phyloP scores from a whole-genome alignment of 2,113 vertebrate genomes.

The Cynoglossus semilaevis region DNA sequence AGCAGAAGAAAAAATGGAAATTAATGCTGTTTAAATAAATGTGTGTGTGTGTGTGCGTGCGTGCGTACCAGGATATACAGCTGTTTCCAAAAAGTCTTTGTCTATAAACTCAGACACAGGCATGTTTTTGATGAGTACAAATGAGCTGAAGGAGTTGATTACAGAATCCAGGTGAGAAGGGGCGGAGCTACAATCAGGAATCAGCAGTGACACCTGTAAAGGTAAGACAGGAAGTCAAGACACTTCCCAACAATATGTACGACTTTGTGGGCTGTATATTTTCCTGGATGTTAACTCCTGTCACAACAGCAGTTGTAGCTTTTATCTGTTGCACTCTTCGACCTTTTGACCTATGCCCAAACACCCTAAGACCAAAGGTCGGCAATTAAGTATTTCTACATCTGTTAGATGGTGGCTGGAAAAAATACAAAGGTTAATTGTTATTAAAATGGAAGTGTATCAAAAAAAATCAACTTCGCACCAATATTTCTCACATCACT shows the following conservation, averaged over 20 bases:
- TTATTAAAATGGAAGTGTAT: no score
- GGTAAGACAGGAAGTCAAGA: conserved; percentile 6
- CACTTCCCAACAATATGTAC: neutral
- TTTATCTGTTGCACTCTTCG: no score
- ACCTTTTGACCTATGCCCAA: no score
- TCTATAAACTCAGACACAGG: conserved; percentile 77
- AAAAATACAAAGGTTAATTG: no score
- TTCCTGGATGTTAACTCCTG: no score
- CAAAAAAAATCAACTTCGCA: no score
- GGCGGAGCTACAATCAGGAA: conserved; percentile 83
- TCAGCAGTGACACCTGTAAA: conserved; percentile 84
- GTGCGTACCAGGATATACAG: conserved; percentile 80
- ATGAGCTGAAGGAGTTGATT: conserved; percentile 74
- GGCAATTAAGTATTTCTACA: no score
- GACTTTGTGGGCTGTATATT: no score
- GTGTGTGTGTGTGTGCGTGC: neutral
- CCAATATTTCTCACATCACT: no score
- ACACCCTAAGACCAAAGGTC: no score
- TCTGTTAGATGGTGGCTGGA: no score
- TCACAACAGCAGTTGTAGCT: no score
- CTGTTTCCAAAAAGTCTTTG: conserved; percentile 76
- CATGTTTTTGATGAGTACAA: conserved; percentile 83
- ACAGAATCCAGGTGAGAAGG: conserved; percentile 75
- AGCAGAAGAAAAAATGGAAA: neutral
- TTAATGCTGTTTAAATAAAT: neutral